phyloP scores from a whole-genome alignment of 1,140 invertebrate species.

The Epicauta chinensis region DNA sequence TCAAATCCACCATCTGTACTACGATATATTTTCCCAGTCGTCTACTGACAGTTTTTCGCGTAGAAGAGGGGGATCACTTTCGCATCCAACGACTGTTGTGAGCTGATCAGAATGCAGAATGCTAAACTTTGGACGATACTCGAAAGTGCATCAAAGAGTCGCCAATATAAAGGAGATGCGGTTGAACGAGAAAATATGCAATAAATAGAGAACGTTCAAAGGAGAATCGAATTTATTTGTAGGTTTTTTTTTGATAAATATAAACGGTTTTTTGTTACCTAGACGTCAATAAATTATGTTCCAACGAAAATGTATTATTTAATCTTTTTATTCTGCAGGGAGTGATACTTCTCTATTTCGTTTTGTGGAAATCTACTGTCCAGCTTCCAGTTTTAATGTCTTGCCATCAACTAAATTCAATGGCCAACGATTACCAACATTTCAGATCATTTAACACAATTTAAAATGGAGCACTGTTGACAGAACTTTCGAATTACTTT shows the following conservation, averaged over 20 bases:
- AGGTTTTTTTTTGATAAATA: background rate
- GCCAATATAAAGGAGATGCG: background rate
- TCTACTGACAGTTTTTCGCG: background rate
- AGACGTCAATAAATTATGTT: too few relatives aligned
- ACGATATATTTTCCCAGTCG: background rate
- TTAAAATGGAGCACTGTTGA: constrained; percentile 14
- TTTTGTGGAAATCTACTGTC: constrained; percentile 3
- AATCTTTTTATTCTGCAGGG: too few relatives aligned
- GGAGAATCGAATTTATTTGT: constrained; percentile 8
- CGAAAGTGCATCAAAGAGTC: constrained; percentile 14
- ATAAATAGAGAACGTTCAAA: constrained; percentile 1
- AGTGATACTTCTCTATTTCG: background rate
- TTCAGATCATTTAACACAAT: constrained; percentile 11
- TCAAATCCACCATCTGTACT: constrained; percentile 1
- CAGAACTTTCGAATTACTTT: constrained; percentile 13
- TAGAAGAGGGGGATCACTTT: constrained; percentile 12
- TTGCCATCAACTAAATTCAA: constrained; percentile 10
- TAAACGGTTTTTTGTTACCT: too few relatives aligned
- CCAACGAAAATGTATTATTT: too few relatives aligned
- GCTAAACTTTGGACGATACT: constrained; percentile 8
- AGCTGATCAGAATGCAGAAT: constrained; percentile 15
- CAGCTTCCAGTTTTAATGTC: constrained; percentile 2
- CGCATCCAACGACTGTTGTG: constrained; percentile 4
- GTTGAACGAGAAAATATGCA: constrained; percentile 3
- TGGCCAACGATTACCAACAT: constrained; percentile 8